Percentiles rank a stretch among this genome's conserved stretches.
Evolutionary conservation across 2,888 invertebrate genomes (phyloP).

Genomic region (Drosophila setosimentum): DNA sequence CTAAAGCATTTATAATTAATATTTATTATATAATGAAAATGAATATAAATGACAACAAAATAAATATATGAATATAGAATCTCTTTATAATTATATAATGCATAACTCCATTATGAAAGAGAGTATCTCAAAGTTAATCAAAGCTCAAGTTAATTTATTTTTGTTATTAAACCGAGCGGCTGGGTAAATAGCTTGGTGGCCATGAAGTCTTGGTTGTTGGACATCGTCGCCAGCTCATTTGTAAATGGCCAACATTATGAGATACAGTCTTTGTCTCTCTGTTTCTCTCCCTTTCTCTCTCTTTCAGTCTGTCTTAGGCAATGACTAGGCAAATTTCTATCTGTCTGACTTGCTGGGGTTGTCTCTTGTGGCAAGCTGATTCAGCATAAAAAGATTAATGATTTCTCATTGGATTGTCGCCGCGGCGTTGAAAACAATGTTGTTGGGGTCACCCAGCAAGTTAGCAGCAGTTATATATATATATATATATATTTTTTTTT

Average conservation of each 20-base stretch:
- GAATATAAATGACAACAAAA: not conserved
- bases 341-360: conserved; percentile 25
- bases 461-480: conserved; percentile 15
- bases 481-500: no score
- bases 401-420: conserved; percentile 62
- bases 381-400: conserved; percentile 79
- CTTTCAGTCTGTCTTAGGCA: conserved; percentile 30
- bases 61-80: not conserved
- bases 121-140: conserved; percentile 23
- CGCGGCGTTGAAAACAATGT: conserved; percentile 37
- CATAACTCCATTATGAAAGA: not conserved
- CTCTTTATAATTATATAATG: not conserved
- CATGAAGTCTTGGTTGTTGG: conserved; percentile 26
- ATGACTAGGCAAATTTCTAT: conserved; percentile 51
- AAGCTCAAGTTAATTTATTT: not conserved
- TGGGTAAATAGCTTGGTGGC: conserved; percentile 39
- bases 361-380: conserved; percentile 59
- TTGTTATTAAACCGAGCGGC: conserved; percentile 31
- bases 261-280: not conserved
- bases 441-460: conserved; percentile 30
- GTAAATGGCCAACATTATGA: conserved; percentile 67
- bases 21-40: not conserved
- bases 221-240: conserved; percentile 60
- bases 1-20: not conserved
- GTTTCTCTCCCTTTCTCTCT: not conserved